Base-by-base conservation (phyloP, 1,140 invertebrate genomes). In the Drosophila erecta region DNA sequence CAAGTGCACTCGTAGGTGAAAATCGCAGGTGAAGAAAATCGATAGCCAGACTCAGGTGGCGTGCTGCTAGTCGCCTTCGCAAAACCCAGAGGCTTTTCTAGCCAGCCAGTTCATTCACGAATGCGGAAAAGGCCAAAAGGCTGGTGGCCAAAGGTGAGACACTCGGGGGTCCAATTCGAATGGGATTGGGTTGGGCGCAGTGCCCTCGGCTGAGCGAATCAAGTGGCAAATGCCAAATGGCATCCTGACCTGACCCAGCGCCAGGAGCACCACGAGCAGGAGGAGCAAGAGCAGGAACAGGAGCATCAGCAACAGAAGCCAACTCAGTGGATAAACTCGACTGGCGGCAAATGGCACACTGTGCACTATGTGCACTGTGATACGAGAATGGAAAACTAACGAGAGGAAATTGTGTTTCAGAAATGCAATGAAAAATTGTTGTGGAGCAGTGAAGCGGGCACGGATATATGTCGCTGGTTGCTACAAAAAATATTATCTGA, bases 141-240 rank as follows among this genome's bases (percentile, higher is more conserved):
- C 41, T 70, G 50, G 38, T 37, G 49, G 58, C 62, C 33, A 75
- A 81, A 86, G 59, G 70, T 73, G 78, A 74, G 62, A 12, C 41
- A 10, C 15, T 53, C 8, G 43, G 61, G 24, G 27, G 30, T 37
- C 40, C 15, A 11, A 11, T 20, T 24, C 37, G 33, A 15, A n/a
- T 46, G 24, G 6, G 22, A 33, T 17, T 50, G 20, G 20, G 17
- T 27, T 30, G n/a, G 38, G 24, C 14, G 17, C 17, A 10, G 46
- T 6, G 47, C 47, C 41, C 20, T 38, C n/a, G 40, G 51, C 55
- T 55, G 20, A 58, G 38, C 27, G 67, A 81, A 60, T 86, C 78
- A 76, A 77, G 67, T 81, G 81, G 73, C 81, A 85, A 73, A 65
- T 81, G 81, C 73, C 81, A 85, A 74, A 65, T 81, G 62, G 54